Evolutionary conservation across 2,797 vertebrate species (phyloP), one percentile per base, ranked within the genome.

Genomic region (Brotula barbata): DNA sequence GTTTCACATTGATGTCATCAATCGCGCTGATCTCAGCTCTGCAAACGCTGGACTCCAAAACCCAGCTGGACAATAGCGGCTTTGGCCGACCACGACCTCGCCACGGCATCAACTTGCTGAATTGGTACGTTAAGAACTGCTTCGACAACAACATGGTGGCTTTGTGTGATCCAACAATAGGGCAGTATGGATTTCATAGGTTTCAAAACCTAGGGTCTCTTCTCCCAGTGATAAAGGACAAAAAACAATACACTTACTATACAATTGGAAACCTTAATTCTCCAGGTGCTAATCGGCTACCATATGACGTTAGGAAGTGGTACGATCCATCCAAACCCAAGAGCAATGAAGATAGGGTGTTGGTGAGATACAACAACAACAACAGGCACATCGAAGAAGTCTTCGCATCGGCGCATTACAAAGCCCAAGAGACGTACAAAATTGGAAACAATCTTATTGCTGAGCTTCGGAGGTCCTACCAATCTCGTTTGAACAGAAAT

Each of bases 91-190:
- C 90, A 0, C 86, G 87, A 0, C 89, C 90, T 23, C 88, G 82
- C 36, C 88, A 90, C 0, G 89, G 89, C 8, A 64, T 84, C 5
- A 71, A 47, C 17, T 42, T 90, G 47, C 81, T 91, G 2, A n/a
- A n/a, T 28, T 91, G 89, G 89, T 91, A 89, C 5, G 68, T 80
- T 17, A 33, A 63, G 39, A 72, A 34, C 3, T 91, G 89, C 46
- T 36, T 89, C 57, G 87, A 90, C 76, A 92, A 90, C 78, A 90
- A 90, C 82, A 89, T 88, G 88, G 14, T 57, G 63, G 77, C 88
- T 8, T 75, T 88, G 42, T 91, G 89, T 5, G 10, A 85, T 53
- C 90, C 89, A 2, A 20, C 1, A 0, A 0, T 3, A n/a, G 75
- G 75, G 45, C 68, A 70, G 8, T 91, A 78, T 1, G 88, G 89